Conservation (phyloP, 2,888 invertebrate genomes). For the Parascotia fuliginaria region DNA sequence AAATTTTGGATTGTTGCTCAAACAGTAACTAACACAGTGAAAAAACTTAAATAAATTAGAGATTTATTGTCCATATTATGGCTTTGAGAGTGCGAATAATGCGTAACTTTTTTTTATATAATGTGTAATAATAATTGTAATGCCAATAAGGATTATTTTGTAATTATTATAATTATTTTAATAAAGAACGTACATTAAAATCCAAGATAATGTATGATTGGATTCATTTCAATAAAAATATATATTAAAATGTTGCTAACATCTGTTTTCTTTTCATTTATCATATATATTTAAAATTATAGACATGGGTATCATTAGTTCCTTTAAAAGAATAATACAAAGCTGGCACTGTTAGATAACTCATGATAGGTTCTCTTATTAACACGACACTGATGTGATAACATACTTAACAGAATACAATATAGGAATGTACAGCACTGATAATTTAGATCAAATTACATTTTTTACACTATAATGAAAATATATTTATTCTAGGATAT, state of each 20-base stretch:
- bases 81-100: constrained; percentile 71
- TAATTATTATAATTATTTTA: constrained; percentile 84
- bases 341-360: too few relatives aligned
- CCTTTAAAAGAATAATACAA: too few relatives aligned
- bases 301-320: too few relatives aligned
- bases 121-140: constrained; percentile 75
- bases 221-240: constrained; percentile 86
- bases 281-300: not conserved
- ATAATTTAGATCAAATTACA: too few relatives aligned
- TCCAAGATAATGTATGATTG: constrained; percentile 83
- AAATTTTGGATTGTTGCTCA: constrained; percentile 74
- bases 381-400: too few relatives aligned
- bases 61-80: constrained; percentile 72
- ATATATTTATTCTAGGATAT: too few relatives aligned
- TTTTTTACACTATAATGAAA: too few relatives aligned
- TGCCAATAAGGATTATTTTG: constrained; percentile 82
- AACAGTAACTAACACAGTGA: constrained; percentile 55
- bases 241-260: constrained; percentile 86
- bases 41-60: constrained; percentile 57
- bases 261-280: constrained; percentile 67
- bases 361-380: too few relatives aligned
- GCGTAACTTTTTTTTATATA: constrained; percentile 69
- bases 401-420: too few relatives aligned
- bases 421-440: too few relatives aligned
- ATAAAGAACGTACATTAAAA: constrained; percentile 79